Evolutionary conservation across 2,888 invertebrate species (phyloP), one percentile per base, ranked within the genome.

Genomic region (Habrosyne pyritoides): DNA sequence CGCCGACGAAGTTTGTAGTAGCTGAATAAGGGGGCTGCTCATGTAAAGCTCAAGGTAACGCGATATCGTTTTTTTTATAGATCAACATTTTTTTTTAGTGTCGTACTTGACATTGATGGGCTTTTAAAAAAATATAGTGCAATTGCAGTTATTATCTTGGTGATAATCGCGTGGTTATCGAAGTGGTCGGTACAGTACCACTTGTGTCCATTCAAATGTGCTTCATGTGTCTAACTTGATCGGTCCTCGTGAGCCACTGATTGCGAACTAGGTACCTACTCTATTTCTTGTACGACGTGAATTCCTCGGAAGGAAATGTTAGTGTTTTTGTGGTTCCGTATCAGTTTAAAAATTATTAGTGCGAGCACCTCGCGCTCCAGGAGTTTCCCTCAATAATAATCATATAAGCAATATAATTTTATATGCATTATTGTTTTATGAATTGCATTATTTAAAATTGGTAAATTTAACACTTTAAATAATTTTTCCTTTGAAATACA

Each of bases 101-200:
- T 42, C 42, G 2, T 42, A 8, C 18, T 7, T 18, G 42, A 42
- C 18, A 42, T 36, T 36, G 36, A 36, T 36, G 36, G 14, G 36
- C n/a, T 33, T 4, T n/a, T 2, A n/a, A 36, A n/a, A 36, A 36
- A 36, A 36, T 36, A 28, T 28, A 7, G 42, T 8, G 42, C 63
- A 67, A 59, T 61, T 61, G 57, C 47, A 56, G 58, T 73, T 73
- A 81, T 79, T 77, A 69, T 30, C 49, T 49, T 6, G 18, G 54
- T 50, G 70, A 75, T 78, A 67, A 83, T 82, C 79, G n/a, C n/a
- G 61, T 65, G 54, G 61, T 67, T 73, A 69, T 72, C 58, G 59
- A 55, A 66, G 61, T 66, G 62, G 67, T 56, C 6, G 42, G 42
- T 42, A 6, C 42, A 42, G 42, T 42, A 58, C 56, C 74, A 71